These are phyloP conservation scores for Bos indicus DNA, from an alignment of 2,113 vertebrate species.

Conservation along the genomic window DNA sequence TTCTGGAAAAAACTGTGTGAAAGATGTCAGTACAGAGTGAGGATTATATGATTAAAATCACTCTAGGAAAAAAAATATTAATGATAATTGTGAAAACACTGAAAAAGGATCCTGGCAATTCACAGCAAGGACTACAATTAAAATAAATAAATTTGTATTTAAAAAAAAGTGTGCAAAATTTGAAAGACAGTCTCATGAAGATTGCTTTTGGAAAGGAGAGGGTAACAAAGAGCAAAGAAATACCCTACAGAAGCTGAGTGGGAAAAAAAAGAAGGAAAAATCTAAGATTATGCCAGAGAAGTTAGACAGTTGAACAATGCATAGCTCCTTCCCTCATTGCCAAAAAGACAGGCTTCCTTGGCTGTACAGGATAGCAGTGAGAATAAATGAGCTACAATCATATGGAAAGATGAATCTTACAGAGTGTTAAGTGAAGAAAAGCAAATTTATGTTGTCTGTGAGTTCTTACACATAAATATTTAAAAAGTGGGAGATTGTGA, in stretches of 20 bases:
- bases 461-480: not conserved
- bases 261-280: not conserved
- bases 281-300: not conserved
- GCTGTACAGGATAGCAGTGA: not conserved
- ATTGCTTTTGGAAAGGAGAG: not conserved
- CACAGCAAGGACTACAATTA: not conserved
- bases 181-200: not conserved
- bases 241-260: not conserved
- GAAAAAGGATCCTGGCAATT: not conserved
- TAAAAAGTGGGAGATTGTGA: not conserved
- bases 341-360: not conserved
- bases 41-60: not conserved
- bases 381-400: not conserved
- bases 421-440: not conserved
- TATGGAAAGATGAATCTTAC: not conserved
- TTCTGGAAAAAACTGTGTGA: not conserved
- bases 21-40: not conserved
- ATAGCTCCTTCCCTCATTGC: not conserved
- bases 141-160: too few species aligned
- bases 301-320: not conserved
- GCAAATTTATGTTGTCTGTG: not conserved
- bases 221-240: not conserved
- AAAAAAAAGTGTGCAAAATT: not conserved
- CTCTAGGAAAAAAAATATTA: not conserved
- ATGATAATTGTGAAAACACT: not conserved